Base-by-base conservation (phyloP, 2,888 invertebrate genomes). In the Dryobotodes eremita region DNA sequence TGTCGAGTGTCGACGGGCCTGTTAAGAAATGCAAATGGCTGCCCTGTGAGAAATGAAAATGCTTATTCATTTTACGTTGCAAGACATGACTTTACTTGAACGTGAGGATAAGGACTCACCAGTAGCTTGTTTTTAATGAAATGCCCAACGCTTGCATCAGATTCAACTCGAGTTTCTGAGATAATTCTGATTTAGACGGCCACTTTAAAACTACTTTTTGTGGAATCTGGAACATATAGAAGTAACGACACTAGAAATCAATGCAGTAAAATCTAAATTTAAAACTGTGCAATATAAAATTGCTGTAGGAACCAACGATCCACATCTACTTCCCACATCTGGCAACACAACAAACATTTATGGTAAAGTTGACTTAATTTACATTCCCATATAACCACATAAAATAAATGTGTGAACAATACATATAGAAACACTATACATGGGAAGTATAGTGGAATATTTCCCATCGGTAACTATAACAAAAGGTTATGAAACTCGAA, bases 401-500 rank as follows among this genome's bases (percentile, higher is more conserved):
- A 70, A 78, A 80, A 79, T 76, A 72, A 68, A 81, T 61, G 76
- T 77, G 72, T 26, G 59, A 89, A 88, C 85, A 89, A 85, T 81
- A 77, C 75, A 64, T 75, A 86, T 65, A 77, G 57, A 71, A 81
- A 73, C 71, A 75, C 65, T 64, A 46, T 69, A 68, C 80, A 84
- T 89, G 88, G 82, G 86, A 88, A 88, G 83, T 78, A 66, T 79
- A 42, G 77, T 81, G 71, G 64, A 80, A 81, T 89, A 84, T 71
- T 84, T 88, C 88, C 88, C 89, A 89, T 88, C 70, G 62, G 75
- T 70, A 78, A 72, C 53, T 83, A 72, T 79, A 89, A 86, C 82
- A 85, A 88, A 88, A 78, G 87, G 68, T 89, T 89, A 84, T 77
- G 87, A 85, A 87, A 89, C 80, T 75, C 46, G 77, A 79, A 88